These are phyloP conservation scores for Macrotrachela quadricornifera DNA, from an alignment of 1,140 invertebrate species.

Conservation along the genomic window DNA sequence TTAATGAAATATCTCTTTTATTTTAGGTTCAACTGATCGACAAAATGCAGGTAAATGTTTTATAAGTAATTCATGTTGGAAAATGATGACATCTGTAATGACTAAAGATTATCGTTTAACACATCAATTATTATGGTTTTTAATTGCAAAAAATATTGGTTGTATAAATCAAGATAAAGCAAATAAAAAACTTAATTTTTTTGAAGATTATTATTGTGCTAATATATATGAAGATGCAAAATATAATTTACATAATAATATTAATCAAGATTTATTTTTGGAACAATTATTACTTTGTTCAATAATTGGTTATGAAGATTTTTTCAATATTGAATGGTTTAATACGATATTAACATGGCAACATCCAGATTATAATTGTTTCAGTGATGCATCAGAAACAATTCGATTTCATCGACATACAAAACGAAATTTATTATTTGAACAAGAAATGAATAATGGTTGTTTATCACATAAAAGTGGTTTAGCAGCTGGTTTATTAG, in stretches of 20 bases:
- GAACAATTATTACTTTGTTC: constrained; percentile 5
- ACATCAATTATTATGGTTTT: constrained; percentile 6
- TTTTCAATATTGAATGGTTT: background rate
- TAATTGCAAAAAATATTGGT: background rate
- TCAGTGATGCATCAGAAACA: background rate
- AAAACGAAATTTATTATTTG: too few species aligned
- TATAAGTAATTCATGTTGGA: too few species aligned
- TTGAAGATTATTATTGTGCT: background rate
- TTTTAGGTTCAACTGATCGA: too few species aligned
- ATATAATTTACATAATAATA: background rate
- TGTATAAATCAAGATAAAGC: background rate
- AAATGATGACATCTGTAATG: too few species aligned
- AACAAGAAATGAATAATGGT: too few species aligned
- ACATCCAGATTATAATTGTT: background rate
- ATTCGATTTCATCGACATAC: too few species aligned
- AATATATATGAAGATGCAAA: background rate
- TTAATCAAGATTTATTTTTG: constrained; percentile 3
- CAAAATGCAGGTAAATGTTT: too few species aligned
- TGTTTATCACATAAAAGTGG: too few species aligned
- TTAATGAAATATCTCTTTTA: too few species aligned
- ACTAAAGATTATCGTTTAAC: constrained; percentile 1
- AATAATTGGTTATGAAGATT: background rate
- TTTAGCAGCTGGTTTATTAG: too few species aligned
- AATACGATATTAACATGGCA: background rate
- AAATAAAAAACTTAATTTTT: background rate